Evolutionary conservation across 2,797 vertebrate genomes (phyloP).

Genomic region (Cyclopterus lumpus): DNA sequence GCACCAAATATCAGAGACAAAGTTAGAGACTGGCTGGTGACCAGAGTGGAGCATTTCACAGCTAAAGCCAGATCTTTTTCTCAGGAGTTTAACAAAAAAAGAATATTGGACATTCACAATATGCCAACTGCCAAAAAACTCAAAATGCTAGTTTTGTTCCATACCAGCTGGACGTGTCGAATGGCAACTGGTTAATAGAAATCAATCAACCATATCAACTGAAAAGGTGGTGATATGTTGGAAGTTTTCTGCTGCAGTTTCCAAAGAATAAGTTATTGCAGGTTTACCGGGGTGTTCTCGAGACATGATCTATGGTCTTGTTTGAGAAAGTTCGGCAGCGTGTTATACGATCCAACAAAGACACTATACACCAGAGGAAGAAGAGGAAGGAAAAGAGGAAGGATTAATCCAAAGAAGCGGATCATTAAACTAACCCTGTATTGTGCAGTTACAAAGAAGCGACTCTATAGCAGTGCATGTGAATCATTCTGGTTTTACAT

Average conservation of each 20-base stretch:
- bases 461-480: neutral
- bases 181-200: neutral
- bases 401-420: neutral
- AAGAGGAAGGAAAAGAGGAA: neutral
- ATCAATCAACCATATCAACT: neutral
- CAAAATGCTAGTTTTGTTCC: neutral
- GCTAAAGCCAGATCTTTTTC: neutral
- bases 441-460: neutral
- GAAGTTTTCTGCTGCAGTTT: neutral
- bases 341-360: neutral
- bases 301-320: neutral
- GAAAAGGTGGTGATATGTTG: neutral
- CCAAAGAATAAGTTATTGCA: neutral
- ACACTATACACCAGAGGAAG: neutral
- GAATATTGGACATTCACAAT: neutral
- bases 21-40: neutral
- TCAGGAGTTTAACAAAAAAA: neutral
- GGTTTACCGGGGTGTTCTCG: neutral
- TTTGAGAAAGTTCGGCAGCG: neutral
- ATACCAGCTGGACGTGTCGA: neutral
- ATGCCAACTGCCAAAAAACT: neutral
- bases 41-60: neutral
- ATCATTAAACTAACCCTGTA: neutral
- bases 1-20: neutral
- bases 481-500: slow-evolving; percentile 13